Conservation (phyloP, 2,113 vertebrate species). For the Potamarius usumacintae region DNA sequence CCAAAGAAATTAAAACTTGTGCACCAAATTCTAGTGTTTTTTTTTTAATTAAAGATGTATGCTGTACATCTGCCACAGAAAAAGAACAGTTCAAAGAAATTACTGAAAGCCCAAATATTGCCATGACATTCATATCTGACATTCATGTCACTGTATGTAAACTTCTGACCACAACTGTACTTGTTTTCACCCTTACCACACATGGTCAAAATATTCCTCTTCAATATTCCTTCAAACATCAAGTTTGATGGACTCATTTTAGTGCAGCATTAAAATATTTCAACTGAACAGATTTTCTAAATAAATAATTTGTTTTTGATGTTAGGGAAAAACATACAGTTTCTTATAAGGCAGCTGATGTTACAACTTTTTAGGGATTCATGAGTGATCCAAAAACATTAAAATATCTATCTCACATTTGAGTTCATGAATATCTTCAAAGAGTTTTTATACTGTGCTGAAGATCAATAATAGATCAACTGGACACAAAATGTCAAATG, state of each 20-base stretch:
- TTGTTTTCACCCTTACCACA: not conserved
- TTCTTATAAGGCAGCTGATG: not conserved
- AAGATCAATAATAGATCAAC: not conserved
- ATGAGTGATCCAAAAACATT: not conserved
- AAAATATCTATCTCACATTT: not conserved
- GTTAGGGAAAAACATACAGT: not conserved
- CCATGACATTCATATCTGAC: too few species aligned
- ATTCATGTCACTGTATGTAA: too few species aligned
- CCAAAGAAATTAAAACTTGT: too few species aligned
- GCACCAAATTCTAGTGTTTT: too few species aligned
- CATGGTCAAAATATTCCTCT: not conserved
- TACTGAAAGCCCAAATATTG: too few species aligned
- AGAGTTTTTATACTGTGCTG: not conserved
- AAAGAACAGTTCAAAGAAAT: too few species aligned
- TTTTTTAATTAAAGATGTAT: too few species aligned
- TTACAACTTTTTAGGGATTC: not conserved
- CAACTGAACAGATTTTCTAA: not conserved
- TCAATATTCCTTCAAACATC: too few species aligned
- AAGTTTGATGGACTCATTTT: not conserved
- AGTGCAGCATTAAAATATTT: not conserved
- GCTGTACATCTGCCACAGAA: too few species aligned
- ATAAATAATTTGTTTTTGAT: not conserved
- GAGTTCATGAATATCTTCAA: not conserved
- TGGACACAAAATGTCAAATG: not conserved
- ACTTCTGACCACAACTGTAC: too few species aligned